These are phyloP conservation scores for Chromoteleia sp. DNA, from an alignment of 2,888 invertebrate genomes.

Conservation along the genomic window DNA sequence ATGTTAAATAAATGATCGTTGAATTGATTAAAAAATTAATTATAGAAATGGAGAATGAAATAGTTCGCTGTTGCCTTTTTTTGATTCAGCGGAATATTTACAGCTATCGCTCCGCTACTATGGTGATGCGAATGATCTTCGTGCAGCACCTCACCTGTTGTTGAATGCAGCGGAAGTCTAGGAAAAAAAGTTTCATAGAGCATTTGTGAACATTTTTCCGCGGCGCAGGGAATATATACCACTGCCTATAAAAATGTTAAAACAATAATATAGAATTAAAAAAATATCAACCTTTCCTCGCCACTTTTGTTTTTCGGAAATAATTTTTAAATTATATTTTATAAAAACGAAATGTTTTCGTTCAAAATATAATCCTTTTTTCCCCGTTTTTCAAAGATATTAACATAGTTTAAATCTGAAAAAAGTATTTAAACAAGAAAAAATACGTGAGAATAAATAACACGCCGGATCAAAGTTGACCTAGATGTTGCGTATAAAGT, in stretches of 20 bases:
- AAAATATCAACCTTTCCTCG: neutral
- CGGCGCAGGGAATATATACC: slow-evolving; percentile 17
- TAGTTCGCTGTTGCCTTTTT: slow-evolving; percentile 18
- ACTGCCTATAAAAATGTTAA: slow-evolving; percentile 20
- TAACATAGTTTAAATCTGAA: too few species aligned
- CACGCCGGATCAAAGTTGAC: too few species aligned
- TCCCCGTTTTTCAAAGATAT: too few species aligned
- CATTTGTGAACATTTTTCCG: slow-evolving; percentile 50
- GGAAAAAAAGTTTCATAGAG: slow-evolving; percentile 60
- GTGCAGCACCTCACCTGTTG: slow-evolving; percentile 59
- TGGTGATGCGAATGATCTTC: slow-evolving; percentile 60
- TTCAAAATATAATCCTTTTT: too few species aligned
- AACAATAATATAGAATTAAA: too few species aligned
- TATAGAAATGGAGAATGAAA: slow-evolving; percentile 10
- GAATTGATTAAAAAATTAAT: too few species aligned
- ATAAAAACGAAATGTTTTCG: too few species aligned
- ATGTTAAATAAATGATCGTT: too few species aligned
- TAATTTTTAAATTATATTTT: neutral
- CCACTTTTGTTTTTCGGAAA: neutral
- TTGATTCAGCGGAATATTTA: slow-evolving; percentile 57
- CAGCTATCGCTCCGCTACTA: slow-evolving; percentile 61
- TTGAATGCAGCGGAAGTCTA: slow-evolving; percentile 59
- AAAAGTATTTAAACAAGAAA: too few species aligned
- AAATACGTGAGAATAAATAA: too few species aligned
- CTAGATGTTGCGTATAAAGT: too few species aligned